Conservation (phyloP, 2,797 vertebrate genomes). For the Antrozous pallidus region DNA sequence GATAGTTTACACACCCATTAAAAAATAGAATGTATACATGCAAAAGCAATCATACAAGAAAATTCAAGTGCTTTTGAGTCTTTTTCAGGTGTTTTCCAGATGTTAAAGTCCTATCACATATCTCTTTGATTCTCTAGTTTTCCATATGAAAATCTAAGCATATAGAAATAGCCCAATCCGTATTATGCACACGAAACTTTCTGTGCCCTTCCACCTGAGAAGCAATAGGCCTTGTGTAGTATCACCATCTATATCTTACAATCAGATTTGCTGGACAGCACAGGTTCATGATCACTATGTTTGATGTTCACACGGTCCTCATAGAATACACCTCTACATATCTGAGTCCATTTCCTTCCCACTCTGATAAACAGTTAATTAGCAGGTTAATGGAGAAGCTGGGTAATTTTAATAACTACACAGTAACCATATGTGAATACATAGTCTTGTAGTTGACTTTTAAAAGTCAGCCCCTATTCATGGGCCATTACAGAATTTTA, state of each 20-base stretch:
- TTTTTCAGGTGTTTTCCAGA: background rate
- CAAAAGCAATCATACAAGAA: background rate
- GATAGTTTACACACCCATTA: background rate
- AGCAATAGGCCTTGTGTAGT: background rate
- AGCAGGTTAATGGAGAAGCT: background rate
- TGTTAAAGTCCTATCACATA: background rate
- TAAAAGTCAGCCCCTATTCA: background rate
- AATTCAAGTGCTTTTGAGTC: background rate
- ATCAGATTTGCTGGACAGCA: background rate
- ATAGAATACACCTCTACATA: background rate
- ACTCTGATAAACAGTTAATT: background rate
- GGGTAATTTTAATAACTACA: background rate
- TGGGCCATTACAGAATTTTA: background rate
- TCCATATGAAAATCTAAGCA: background rate
- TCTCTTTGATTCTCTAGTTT: background rate
- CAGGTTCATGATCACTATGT: fast-evolving
- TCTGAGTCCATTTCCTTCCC: background rate
- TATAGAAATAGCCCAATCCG: background rate
- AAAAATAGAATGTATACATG: background rate
- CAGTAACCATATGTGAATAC: background rate
- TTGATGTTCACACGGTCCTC: background rate
- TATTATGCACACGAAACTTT: background rate
- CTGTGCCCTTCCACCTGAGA: background rate
- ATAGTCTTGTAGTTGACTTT: background rate
- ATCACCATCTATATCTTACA: background rate